phyloP scores from a whole-genome alignment of 1,140 invertebrate genomes.

The Lasioglossum baleicum region DNA sequence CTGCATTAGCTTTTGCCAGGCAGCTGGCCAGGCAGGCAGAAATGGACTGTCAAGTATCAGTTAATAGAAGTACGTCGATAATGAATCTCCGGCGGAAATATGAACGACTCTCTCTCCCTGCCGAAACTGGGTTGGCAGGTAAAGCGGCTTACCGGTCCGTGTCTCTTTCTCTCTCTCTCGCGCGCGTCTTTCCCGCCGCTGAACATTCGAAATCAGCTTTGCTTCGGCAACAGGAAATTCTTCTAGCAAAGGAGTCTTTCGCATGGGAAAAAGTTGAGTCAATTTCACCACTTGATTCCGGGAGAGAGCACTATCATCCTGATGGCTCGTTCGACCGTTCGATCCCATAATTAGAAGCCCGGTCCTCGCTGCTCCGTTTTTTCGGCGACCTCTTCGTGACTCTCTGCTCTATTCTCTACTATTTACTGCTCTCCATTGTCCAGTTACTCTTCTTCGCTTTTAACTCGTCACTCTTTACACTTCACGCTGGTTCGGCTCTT shows the following conservation, averaged over 20 bases:
- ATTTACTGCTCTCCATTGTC: too few species aligned
- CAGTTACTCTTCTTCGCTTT: too few species aligned
- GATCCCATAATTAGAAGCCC: background rate
- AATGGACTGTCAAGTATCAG: conserved; percentile 10
- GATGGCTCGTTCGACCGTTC: background rate
- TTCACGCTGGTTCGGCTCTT: too few species aligned
- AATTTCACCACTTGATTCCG: background rate
- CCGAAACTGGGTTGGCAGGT: conserved; percentile 16
- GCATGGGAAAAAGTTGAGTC: background rate
- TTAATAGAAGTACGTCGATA: conserved; percentile 7
- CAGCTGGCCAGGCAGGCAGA: background rate
- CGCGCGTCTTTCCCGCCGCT: background rate
- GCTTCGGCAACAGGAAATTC: background rate
- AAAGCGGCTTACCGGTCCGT: conserved; percentile 34
- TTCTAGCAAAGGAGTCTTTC: background rate
- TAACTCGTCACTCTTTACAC: too few species aligned
- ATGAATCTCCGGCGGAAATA: conserved; percentile 21
- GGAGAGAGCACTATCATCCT: background rate
- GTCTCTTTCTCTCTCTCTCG: too few species aligned
- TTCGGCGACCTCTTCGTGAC: too few species aligned
- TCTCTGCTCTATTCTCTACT: too few species aligned
- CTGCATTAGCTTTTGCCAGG: background rate
- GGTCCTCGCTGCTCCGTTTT: too few species aligned
- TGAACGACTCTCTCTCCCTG: background rate
- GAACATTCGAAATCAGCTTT: conserved; percentile 16